Conservation (phyloP, 2,888 invertebrate species). For the Taphrorychus bicolor region DNA sequence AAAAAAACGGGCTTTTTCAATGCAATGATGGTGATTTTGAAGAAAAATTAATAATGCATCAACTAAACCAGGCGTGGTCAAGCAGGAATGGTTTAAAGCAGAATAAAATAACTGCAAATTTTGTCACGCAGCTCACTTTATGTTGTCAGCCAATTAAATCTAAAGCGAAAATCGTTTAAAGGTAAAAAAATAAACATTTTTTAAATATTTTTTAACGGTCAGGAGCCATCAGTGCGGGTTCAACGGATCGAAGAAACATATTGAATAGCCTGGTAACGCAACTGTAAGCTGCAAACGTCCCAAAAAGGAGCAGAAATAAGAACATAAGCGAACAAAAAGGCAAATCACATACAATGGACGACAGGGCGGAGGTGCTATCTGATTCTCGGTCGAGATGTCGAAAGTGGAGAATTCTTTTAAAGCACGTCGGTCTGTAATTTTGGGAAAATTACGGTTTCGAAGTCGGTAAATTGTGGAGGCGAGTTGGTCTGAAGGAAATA, state of each 20-base stretch:
- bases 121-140: too few species aligned
- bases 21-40: too few species aligned
- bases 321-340: neutral
- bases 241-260: neutral
- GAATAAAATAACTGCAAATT: too few species aligned
- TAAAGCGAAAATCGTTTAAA: too few species aligned
- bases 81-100: too few species aligned
- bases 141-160: too few species aligned
- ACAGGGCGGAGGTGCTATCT: neutral
- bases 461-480: neutral
- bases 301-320: neutral
- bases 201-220: neutral
- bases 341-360: constrained; percentile 4
- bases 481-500: neutral
- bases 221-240: neutral
- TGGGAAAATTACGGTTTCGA: neutral
- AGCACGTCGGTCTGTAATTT: neutral
- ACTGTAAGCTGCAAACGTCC: neutral
- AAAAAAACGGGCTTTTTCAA: too few species aligned
- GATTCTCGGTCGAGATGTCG: neutral
- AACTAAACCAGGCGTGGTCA: too few species aligned
- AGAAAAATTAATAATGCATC: too few species aligned
- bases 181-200: too few species aligned
- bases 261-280: too few species aligned
- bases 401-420: neutral